Evolutionary conservation across 2,888 invertebrate genomes (phyloP), one percentile per base, ranked within the genome.

Genomic region (Plagodis dolabraria): DNA sequence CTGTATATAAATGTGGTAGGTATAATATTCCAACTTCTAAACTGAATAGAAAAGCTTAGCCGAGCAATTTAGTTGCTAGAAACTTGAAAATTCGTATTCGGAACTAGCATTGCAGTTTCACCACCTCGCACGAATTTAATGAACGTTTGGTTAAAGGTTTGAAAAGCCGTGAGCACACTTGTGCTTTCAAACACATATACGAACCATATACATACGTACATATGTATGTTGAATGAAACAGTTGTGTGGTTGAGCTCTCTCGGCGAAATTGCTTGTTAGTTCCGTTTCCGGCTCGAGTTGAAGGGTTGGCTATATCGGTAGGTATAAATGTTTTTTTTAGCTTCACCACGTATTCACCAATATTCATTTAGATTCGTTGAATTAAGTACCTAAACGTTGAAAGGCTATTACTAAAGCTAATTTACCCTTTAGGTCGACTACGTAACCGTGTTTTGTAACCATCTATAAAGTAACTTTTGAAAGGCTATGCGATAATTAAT

Each of bases 221-320:
- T 48, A 35, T 12, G 8, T 12, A 53, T 56, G 46, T 35, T 51
- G 50, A 47, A 62, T 55, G 48, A 47, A 65, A 64, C 73, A 70
- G 67, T 75, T 71, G 66, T 70, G 75, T 56, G 75, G 74, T 70
- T 68, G 64, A 68, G 65, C 69, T 74, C 69, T 67, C 69, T 67
- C 71, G 67, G 63, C 65, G 71, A 80, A 82, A 84, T 82, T 80
- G 81, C 83, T 83, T 76, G 78, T 83, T 84, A 84, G 83, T 76
- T 80, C 75, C 73, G 77, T 72, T 76, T 79, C 79, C 79, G 76
- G 62, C 67, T 66, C 60, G 69, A 67, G 70, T 75, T 75, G 67
- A 69, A 72, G 71, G 65, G 2, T 22, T 22, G 22, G 22, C 22
- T 22, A 4, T 64, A 46, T 66, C 57, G 44, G 43, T 53, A 49